Percentiles rank a stretch among this genome's conserved stretches.
These are phyloP conservation scores for Pseudomyrmex cubaensis DNA, from an alignment of 1,140 invertebrate species.

Conservation along the genomic window DNA sequence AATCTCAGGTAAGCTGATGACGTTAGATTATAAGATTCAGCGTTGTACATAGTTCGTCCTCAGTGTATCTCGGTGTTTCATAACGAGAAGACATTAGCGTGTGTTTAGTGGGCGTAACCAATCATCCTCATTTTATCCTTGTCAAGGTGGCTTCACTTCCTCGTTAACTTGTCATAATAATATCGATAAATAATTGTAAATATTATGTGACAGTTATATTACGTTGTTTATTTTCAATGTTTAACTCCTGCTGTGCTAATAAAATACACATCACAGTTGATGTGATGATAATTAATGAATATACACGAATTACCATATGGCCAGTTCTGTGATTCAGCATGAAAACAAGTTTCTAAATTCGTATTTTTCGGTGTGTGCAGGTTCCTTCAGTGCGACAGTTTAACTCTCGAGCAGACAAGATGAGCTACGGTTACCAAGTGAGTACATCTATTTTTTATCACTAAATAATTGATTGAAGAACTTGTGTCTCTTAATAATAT, in stretches of 20 bases:
- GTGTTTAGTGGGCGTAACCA: slow-evolving; percentile 16
- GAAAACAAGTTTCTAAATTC: slow-evolving; percentile 25
- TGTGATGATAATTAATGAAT: background rate
- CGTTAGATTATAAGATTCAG: background rate
- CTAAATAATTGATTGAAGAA: background rate
- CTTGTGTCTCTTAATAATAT: background rate
- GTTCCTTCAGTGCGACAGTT: background rate
- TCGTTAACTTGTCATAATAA: no score
- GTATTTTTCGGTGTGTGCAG: slow-evolving; percentile 36
- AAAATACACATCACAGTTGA: background rate
- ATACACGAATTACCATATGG: background rate
- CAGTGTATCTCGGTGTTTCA: slow-evolving; percentile 35
- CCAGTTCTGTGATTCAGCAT: background rate
- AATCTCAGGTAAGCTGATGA: background rate
- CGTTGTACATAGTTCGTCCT: background rate
- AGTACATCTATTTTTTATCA: slow-evolving; percentile 52
- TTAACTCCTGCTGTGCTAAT: background rate
- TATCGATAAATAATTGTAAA: background rate
- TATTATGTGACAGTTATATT: background rate
- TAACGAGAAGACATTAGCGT: background rate
- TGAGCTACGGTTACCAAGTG: slow-evolving; percentile 78
- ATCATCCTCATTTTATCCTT: background rate
- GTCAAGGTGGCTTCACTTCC: background rate
- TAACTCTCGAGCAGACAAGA: slow-evolving; percentile 28
- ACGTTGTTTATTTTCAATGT: background rate